Conservation (phyloP, 2,113 vertebrate species). For the Galbula dea region DNA sequence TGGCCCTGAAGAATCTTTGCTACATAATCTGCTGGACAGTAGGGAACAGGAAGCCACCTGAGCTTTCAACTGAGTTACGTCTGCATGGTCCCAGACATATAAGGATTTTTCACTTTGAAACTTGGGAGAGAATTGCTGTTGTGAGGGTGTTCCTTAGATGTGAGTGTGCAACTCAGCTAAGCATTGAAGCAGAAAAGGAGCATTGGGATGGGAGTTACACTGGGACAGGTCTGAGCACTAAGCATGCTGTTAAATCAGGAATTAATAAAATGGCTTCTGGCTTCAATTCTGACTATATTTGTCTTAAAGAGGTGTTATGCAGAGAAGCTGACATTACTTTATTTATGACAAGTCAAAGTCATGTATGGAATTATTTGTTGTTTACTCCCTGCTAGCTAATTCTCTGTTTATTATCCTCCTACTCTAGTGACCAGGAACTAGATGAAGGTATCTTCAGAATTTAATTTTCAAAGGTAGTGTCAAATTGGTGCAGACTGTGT, state of each 20-base stretch:
- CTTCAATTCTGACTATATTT: background rate
- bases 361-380: background rate
- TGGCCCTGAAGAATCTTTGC: background rate
- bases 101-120: background rate
- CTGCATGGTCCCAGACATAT: background rate
- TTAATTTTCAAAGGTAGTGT: background rate
- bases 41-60: background rate
- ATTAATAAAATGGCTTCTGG: background rate
- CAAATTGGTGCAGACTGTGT: background rate
- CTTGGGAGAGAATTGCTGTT: background rate
- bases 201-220: background rate
- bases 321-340: background rate
- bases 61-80: fast-evolving
- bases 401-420: background rate
- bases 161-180: fast-evolving
- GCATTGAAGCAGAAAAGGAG: background rate
- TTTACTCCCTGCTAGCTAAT: background rate
- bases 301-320: background rate
- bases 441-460: background rate
- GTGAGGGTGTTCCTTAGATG: fast-evolving
- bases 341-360: background rate
- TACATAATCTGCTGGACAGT: background rate
- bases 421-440: background rate
- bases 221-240: background rate
- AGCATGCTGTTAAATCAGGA: background rate